Percentiles rank a stretch among this genome's conserved stretches.
Conservation (phyloP, 2,797 vertebrate genomes). For the Enteromius fasciolatus region DNA sequence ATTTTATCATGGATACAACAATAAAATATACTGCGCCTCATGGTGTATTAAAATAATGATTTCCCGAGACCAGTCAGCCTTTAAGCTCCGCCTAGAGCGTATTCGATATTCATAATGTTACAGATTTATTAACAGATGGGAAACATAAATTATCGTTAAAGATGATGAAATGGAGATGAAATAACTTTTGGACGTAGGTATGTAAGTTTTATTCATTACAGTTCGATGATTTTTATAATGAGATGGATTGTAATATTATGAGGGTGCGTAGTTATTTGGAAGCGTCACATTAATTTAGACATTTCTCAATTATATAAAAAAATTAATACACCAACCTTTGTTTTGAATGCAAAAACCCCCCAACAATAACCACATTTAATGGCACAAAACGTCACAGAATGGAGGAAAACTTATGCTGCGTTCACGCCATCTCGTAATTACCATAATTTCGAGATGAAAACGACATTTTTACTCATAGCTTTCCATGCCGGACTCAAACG, state of each 20-base stretch:
- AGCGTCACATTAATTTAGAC: background rate
- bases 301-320: background rate
- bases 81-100: background rate
- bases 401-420: too few relatives aligned
- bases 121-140: background rate
- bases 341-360: too few relatives aligned
- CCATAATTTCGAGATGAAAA: too few relatives aligned
- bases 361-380: too few relatives aligned
- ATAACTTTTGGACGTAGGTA: background rate
- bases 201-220: background rate
- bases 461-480: too few relatives aligned
- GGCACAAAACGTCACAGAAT: background rate
- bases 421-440: too few relatives aligned
- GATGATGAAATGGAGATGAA: background rate
- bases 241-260: background rate
- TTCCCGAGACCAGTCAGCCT: background rate
- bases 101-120: background rate
- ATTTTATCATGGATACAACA: background rate
- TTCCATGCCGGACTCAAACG: too few relatives aligned
- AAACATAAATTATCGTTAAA: background rate
- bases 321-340: background rate
- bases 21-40: background rate
- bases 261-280: background rate
- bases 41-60: background rate
- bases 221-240: background rate